A percentile compares a stretch with the other conserved stretches of the same genome.
Conservation (phyloP, 2,888 invertebrate genomes). For the Parnassius mnemosyne region DNA sequence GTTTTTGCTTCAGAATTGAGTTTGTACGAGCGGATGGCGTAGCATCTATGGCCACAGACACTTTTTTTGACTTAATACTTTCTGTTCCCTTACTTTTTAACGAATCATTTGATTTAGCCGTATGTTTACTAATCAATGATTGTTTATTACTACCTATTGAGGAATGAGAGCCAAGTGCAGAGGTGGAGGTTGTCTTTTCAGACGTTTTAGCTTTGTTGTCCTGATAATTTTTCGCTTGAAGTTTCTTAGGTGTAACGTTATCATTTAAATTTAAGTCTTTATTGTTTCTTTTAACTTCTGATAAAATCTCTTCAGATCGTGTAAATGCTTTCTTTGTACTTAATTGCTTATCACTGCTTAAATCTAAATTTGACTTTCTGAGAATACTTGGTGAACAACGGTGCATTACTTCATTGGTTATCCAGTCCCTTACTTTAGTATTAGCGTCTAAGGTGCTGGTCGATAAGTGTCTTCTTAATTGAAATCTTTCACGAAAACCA, state of each 20-base stretch:
- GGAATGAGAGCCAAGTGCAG: constrained; percentile 69
- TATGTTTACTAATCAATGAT: constrained; percentile 48
- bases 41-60: constrained; percentile 89
- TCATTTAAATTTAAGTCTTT: constrained; percentile 48
- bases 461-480: constrained; percentile 86
- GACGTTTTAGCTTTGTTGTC: constrained; percentile 57
- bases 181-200: constrained; percentile 72
- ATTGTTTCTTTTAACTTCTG: constrained; percentile 53
- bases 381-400: constrained; percentile 85
- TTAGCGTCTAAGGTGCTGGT: constrained; percentile 91
- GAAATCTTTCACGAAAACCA: constrained; percentile 81
- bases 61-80: constrained; percentile 81
- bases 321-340: constrained; percentile 59
- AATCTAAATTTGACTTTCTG: constrained; percentile 72
- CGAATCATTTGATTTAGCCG: constrained; percentile 68
- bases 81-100: constrained; percentile 66
- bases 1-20: constrained; percentile 87
- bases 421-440: constrained; percentile 93
- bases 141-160: constrained; percentile 63
- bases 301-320: constrained; percentile 70
- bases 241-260: constrained; percentile 39
- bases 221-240: constrained; percentile 46
- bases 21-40: constrained; percentile 87
- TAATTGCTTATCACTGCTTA: constrained; percentile 53
- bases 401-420: constrained; percentile 88